Evolutionary conservation across 1,140 invertebrate species (phyloP), one percentile per base, ranked within the genome.

Genomic region (Cecropterus lyciades): DNA sequence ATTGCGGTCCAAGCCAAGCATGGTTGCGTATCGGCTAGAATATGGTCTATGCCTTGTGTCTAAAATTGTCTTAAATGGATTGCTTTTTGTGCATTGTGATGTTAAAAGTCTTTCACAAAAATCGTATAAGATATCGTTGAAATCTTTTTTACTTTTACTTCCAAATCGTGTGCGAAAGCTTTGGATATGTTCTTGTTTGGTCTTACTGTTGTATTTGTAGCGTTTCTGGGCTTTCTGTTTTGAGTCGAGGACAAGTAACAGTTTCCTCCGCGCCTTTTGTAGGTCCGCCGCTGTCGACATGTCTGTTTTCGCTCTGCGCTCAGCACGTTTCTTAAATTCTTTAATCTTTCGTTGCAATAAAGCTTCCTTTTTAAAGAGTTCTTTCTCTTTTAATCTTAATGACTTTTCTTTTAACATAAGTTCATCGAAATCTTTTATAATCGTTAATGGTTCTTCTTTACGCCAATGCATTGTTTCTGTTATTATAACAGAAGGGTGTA

Each of bases 341-440:
- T 42, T 49, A 13, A 59, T 53, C 20, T 74, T 68, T 52, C 48
- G 6, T n/a, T 75, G 10, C 8, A 75, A 43, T 10, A 24, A 8
- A 14, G 37, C 65, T 37, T 72, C 60, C 24, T 68, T 65, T 53
- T 65, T 43, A 27, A 37, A 40, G n/a, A 77, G 48, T 57, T 70
- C 45, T 42, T 59, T 69, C 49, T 67, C 66, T 56, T 37, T 71
- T 33, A 45, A n/a, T 27, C 57, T 9, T 37, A 70, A 56, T 55
- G 16, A 24, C n/a, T 64, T 49, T 55, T 59, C 42, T 43, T 51
- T 70, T 57, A 14, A 7, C 33, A 37, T 11, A 11, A 37, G 33
- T 37, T 37, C 33, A 37, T 37, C 7, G 33, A 1, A 37, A n/a
- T 37, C 11, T 11, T 11, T 37, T 11, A 10, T 3, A 11, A 37